A percentile compares a stretch with the other conserved stretches of the same genome.
Conservation (phyloP, 2,113 vertebrate genomes). For the Cettia cetti region DNA sequence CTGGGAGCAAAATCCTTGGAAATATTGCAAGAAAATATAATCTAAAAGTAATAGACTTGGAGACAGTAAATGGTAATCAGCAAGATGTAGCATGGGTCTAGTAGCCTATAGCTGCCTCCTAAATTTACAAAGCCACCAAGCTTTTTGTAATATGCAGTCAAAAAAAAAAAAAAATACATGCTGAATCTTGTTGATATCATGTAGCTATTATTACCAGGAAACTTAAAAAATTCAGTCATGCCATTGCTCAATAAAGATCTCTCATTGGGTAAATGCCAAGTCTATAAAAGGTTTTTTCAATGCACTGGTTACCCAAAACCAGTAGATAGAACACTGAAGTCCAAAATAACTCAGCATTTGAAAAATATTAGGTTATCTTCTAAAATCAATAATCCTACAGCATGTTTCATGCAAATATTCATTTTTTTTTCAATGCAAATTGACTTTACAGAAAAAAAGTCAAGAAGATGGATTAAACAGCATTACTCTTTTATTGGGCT, state of each 20-base stretch:
- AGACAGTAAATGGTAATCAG: not conserved
- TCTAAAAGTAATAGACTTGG: not conserved
- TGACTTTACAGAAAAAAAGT: not conserved
- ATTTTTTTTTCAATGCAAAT: not conserved
- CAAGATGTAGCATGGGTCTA: not conserved
- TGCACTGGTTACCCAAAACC: not conserved
- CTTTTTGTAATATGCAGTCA: not conserved
- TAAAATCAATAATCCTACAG: not conserved
- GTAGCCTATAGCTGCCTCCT: not conserved
- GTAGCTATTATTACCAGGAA: not conserved
- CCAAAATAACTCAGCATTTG: not conserved
- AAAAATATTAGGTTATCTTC: not conserved
- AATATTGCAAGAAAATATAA: not conserved
- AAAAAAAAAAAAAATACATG: not conserved
- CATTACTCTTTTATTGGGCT: not conserved
- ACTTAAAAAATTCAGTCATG: not conserved
- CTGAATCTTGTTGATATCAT: not conserved
- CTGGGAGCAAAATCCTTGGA: not conserved
- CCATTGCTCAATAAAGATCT: not conserved
- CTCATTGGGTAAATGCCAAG: not conserved
- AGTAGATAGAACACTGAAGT: not conserved
- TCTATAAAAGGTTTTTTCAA: not conserved
- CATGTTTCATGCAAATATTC: not conserved
- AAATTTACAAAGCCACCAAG: not conserved
- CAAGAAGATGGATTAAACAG: not conserved